These are phyloP conservation scores for Nibea albiflora DNA, from an alignment of 2,113 vertebrate genomes.

Conservation along the genomic window DNA sequence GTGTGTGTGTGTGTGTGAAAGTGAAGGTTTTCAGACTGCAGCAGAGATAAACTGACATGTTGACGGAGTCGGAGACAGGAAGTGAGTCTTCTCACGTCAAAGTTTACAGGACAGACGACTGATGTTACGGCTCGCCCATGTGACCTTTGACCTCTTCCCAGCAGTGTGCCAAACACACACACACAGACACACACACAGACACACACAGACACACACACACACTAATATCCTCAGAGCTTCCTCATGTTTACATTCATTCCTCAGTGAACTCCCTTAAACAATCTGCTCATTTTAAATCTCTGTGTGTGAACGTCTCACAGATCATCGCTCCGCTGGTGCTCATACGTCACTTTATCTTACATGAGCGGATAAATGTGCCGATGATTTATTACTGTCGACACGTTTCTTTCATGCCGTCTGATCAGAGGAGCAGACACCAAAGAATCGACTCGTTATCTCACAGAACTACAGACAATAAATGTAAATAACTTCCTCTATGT, in stretches of 20 bases:
- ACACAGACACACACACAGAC: constrained; percentile 1
- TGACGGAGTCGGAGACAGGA: constrained; percentile 52
- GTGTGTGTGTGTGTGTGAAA: constrained; percentile 6
- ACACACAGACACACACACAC: background rate
- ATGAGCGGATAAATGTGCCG: background rate
- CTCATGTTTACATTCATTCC: constrained; percentile 37
- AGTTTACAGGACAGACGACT: background rate
- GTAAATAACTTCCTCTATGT: too few relatives aligned
- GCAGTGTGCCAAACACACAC: background rate
- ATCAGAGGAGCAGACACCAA: too few relatives aligned
- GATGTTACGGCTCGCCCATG: background rate
- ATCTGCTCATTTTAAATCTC: background rate
- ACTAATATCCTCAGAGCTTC: constrained; percentile 9
- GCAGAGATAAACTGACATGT: constrained; percentile 15
- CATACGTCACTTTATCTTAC: too few relatives aligned
- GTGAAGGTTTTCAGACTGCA: background rate
- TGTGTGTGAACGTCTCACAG: too few relatives aligned
- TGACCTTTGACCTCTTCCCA: constrained; percentile 27
- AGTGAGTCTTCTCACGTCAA: constrained; percentile 6
- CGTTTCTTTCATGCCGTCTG: too few relatives aligned
- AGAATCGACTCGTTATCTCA: too few relatives aligned
- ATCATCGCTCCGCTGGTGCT: too few relatives aligned
- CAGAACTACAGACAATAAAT: too few relatives aligned
- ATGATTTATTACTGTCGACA: too few relatives aligned
- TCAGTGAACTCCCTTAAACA: constrained; percentile 37